Evolutionary conservation across 2,797 vertebrate species (phyloP), one percentile per base, ranked within the genome.

Genomic region (Todus mexicanus): DNA sequence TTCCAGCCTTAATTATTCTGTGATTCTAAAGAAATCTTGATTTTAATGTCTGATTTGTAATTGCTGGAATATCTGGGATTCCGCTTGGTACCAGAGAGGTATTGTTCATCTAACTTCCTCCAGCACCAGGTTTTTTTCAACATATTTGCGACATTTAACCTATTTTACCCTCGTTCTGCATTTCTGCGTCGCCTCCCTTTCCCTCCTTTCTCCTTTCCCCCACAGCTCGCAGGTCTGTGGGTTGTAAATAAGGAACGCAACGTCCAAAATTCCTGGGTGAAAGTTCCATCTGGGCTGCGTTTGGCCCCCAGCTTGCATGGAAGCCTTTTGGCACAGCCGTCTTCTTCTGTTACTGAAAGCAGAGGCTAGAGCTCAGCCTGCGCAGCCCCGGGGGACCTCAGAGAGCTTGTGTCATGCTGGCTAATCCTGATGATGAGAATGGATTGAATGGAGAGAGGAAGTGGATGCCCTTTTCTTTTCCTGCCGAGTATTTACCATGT

Each of bases 381-480:
- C 13, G 5, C 56, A 86, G 86, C 93, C 94, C 93, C 92, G 0
- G 63, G 95, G 94, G 90, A 93, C 43, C 4, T 11, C 85, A 94
- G 85, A 90, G 92, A 85, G 89, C 35, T 87, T 84, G 90, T 96
- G 92, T 93, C 92, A 92, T 90, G 89, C 87, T 89, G 92, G 66
- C 92, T 95, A 93, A 96, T 96, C 94, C 90, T 80, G 42, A 68
- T 94, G 81, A 96, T 90, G 93, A 95, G 94, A 96, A 94, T 94
- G 90, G 90, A 96, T 96, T 97, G 95, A 95, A 96, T 91, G 92
- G 92, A 92, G 92, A 90, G 89, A 96, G 94, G 96, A 96, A 96
- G 93, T 61, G 59, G 87, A 90, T 95, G 91, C 94, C 95, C 87
- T 94, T 95, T 91, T 92, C 94, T 95, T 69, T 92, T 85, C 89